Percentiles rank a stretch among this genome's conserved stretches.
Evolutionary conservation across 53 echinoderm and acorn worm genomes (phyloP).

Genomic region (Holothuria leucospilota): DNA sequence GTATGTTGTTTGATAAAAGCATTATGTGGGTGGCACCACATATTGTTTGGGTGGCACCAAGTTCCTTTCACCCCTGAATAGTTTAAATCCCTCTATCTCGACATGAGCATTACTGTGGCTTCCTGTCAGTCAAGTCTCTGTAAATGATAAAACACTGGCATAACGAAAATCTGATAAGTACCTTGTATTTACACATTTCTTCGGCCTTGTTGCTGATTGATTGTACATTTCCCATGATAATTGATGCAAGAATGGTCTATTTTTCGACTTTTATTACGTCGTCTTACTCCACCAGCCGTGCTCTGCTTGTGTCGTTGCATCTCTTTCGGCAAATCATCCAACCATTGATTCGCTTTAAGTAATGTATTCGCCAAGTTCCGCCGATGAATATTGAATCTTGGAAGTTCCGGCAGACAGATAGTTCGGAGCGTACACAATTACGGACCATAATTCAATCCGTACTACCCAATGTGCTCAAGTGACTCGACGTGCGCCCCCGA

Average conservation of each 20-base stretch:
- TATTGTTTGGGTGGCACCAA: neutral
- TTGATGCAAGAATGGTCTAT: slow-evolving; percentile 44
- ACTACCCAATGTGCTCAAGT: too few species aligned
- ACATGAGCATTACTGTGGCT: neutral
- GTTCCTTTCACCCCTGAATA: slow-evolving; percentile 6
- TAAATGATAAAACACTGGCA: too few species aligned
- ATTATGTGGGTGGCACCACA: slow-evolving; percentile 46
- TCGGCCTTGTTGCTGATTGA: slow-evolving; percentile 36
- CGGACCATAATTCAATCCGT: too few species aligned
- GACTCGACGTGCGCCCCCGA: too few species aligned
- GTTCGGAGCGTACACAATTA: too few species aligned
- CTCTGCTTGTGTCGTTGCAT: slow-evolving; percentile 17
- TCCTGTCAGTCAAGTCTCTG: slow-evolving; percentile 7
- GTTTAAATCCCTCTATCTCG: slow-evolving; percentile 7
- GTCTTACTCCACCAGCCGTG: slow-evolving; percentile 31
- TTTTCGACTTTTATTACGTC: slow-evolving; percentile 16
- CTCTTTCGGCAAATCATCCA: neutral
- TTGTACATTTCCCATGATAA: slow-evolving; percentile 38
- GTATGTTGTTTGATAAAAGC: neutral
- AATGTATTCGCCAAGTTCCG: slow-evolving; percentile 20
- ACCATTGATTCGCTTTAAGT: neutral
- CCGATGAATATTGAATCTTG: neutral
- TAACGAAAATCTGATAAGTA: too few species aligned
- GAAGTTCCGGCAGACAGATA: neutral
- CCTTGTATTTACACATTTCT: slow-evolving; percentile 5